These are phyloP conservation scores for Teleopsis dalmanni DNA, from an alignment of 1,140 invertebrate genomes.

Conservation along the genomic window DNA sequence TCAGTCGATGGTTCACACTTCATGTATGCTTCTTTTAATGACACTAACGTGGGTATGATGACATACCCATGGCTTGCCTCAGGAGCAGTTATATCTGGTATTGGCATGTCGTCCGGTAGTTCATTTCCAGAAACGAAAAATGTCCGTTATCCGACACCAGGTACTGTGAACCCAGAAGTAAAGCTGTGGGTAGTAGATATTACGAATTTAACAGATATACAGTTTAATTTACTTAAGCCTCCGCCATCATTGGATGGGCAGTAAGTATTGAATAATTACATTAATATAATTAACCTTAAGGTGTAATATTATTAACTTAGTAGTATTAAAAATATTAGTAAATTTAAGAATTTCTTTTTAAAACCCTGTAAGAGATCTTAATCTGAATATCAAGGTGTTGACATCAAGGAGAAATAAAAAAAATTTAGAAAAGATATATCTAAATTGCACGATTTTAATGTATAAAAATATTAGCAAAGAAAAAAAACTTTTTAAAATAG, in stretches of 20 bases:
- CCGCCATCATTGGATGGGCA: slow-evolving; percentile 61
- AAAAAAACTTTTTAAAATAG: no score
- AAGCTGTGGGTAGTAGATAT: slow-evolving; percentile 72
- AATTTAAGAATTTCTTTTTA: no score
- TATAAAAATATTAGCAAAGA: no score
- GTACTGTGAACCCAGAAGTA: slow-evolving; percentile 75
- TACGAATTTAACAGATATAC: slow-evolving; percentile 54
- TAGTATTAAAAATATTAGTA: no score
- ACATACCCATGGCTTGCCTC: slow-evolving; percentile 68
- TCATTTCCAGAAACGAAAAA: slow-evolving; percentile 66
- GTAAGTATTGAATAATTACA: slow-evolving; percentile 47
- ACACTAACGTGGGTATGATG: slow-evolving; percentile 66
- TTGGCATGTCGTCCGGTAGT: slow-evolving; percentile 34
- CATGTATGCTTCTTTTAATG: slow-evolving; percentile 82
- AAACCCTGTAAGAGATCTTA: no score
- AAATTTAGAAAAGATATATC: no score
- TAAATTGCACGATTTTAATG: no score
- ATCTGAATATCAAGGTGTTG: no score
- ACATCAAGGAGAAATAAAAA: no score
- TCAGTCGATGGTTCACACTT: slow-evolving; percentile 72
- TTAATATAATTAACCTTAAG: not conserved
- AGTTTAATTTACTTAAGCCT: slow-evolving; percentile 58
- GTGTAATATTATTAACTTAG: not conserved
- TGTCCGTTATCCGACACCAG: slow-evolving; percentile 73
- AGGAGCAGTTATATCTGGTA: slow-evolving; percentile 47